Conservation (phyloP, 2,113 vertebrate species). For the Sakesphorus luctuosus region DNA sequence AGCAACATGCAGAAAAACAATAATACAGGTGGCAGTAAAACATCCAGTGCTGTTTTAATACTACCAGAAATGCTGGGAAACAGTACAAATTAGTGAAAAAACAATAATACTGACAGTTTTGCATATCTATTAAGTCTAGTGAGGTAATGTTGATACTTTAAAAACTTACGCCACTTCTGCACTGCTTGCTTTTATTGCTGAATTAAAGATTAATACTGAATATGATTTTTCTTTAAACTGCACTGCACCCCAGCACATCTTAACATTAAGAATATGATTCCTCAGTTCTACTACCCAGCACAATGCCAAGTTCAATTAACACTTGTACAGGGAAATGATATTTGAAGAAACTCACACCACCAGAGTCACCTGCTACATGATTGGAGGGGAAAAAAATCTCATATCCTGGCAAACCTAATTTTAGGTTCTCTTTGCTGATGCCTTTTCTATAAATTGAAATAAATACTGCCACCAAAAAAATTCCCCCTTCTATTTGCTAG, state of each 20-base stretch:
- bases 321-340: constrained; percentile 4
- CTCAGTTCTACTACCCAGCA: constrained; percentile 36
- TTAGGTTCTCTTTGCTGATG: constrained; percentile 11
- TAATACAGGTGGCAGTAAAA: constrained; percentile 39
- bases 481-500: constrained; percentile 33
- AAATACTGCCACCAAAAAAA: constrained; percentile 33
- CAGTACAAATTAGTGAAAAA: constrained; percentile 72
- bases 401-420: not conserved
- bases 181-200: constrained; percentile 78
- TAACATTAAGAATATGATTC: not conserved
- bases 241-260: constrained; percentile 47
- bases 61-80: constrained; percentile 68
- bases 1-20: constrained; percentile 50
- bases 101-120: constrained; percentile 66
- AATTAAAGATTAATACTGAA: constrained; percentile 62
- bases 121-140: constrained; percentile 78
- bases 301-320: constrained; percentile 41
- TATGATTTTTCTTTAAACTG: not conserved
- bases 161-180: constrained; percentile 49
- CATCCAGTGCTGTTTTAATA: constrained; percentile 33
- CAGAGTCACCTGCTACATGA: constrained; percentile 24
- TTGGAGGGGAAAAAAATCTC: not conserved
- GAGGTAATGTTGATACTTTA: constrained; percentile 77
- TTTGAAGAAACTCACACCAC: constrained; percentile 17
- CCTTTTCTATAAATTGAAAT: constrained; percentile 14